A percentile compares a stretch with the other conserved stretches of the same genome.
phyloP scores from a whole-genome alignment of 2,888 invertebrate genomes.

The Heliothis peltigera region DNA sequence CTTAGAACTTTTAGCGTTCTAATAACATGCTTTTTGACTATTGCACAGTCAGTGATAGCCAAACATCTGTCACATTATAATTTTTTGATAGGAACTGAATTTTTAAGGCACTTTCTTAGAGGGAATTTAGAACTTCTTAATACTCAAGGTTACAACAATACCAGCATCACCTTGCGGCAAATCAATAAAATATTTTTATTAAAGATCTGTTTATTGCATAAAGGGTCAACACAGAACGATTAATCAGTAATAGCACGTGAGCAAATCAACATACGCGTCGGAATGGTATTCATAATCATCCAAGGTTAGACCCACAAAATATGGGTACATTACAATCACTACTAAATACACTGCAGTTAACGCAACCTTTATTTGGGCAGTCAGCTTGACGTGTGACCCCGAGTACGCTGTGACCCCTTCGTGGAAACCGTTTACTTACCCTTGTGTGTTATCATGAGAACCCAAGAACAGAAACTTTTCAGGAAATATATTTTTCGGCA shows the following conservation, averaged over 20 bases:
- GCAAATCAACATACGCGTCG: background rate
- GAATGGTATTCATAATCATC: constrained; percentile 3
- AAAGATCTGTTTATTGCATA: constrained; percentile 3
- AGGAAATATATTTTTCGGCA: no score
- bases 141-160: background rate
- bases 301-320: constrained; percentile 23
- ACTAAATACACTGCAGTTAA: background rate
- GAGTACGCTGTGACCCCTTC: background rate
- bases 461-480: no score
- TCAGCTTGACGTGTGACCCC: constrained; percentile 15
- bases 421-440: background rate
- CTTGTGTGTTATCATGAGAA: background rate
- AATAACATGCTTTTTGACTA: no score
- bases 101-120: background rate
- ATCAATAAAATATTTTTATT: background rate
- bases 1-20: no score
- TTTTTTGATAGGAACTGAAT: no score
- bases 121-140: background rate
- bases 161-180: background rate
- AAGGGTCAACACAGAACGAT: constrained; percentile 5
- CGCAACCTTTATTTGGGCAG: constrained; percentile 13
- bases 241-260: constrained; percentile 18
- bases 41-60: no score
- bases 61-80: no score
- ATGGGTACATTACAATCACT: background rate